Conservation (phyloP, 2,797 vertebrate species). For the Siniperca scherzeri region DNA sequence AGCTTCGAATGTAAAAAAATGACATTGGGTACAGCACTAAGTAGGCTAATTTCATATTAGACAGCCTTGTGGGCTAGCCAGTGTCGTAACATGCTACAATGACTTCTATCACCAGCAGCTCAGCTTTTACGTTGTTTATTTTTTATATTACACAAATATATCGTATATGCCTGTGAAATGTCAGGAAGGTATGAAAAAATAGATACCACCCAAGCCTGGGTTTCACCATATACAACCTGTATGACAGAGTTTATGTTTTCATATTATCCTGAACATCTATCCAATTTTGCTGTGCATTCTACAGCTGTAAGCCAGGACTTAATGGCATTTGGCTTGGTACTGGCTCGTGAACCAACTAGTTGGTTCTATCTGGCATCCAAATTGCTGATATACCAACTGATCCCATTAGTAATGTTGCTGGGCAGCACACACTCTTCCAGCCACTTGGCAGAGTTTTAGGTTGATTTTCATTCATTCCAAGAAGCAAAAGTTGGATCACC, state of each 20-base stretch:
- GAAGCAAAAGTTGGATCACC: slow-evolving; percentile 22
- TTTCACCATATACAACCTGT: background rate
- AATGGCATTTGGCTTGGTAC: background rate
- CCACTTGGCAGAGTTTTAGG: slow-evolving; percentile 14
- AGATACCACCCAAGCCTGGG: too few relatives aligned
- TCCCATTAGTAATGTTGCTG: slow-evolving; percentile 29
- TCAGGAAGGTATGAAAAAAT: too few relatives aligned
- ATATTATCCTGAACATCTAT: slow-evolving; percentile 17
- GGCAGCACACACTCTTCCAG: slow-evolving; percentile 23
- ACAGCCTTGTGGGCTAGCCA: too few relatives aligned
- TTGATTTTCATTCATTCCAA: slow-evolving; percentile 32
- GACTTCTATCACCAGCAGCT: too few relatives aligned
- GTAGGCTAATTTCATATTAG: too few relatives aligned
- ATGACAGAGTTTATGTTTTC: slow-evolving; percentile 5
- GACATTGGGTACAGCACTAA: too few relatives aligned
- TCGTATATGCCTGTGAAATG: too few relatives aligned
- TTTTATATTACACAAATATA: too few relatives aligned
- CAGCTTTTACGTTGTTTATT: too few relatives aligned
- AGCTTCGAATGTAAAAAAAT: too few relatives aligned
- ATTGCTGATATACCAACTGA: slow-evolving; percentile 28
- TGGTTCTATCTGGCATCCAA: slow-evolving; percentile 25
- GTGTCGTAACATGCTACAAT: too few relatives aligned
- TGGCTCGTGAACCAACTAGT: slow-evolving; percentile 28
- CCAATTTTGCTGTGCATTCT: slow-evolving; percentile 17
- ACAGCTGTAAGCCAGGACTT: slow-evolving; percentile 26